These are phyloP conservation scores for Watsonalla cultraria DNA, from an alignment of 2,888 invertebrate species.

Conservation along the genomic window DNA sequence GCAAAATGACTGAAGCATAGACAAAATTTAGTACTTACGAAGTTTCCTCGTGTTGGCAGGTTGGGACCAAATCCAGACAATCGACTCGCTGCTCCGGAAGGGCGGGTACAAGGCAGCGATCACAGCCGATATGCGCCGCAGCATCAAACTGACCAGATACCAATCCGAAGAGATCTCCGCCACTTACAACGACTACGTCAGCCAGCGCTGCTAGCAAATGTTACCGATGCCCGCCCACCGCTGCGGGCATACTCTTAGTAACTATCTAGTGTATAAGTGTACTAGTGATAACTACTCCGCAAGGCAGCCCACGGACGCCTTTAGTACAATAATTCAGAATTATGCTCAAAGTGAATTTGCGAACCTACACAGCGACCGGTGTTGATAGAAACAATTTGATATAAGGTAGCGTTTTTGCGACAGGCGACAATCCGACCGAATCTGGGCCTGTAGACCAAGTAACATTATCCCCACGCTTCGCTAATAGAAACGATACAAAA, in stretches of 20 bases:
- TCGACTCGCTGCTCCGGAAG: conserved; percentile 97
- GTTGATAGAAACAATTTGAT: background rate
- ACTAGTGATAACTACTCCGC: conserved; percentile 43
- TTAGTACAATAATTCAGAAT: conserved; percentile 41
- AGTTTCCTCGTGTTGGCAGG: conserved; percentile 78
- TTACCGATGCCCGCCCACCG: conserved; percentile 54
- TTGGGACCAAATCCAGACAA: conserved; percentile 99
- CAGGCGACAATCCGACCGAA: background rate
- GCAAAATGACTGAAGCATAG: too few species aligned
- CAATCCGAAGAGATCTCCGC: conserved; percentile 97
- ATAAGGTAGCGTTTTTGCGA: background rate
- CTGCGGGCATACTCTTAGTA: conserved; percentile 40
- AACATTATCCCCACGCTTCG: too few species aligned
- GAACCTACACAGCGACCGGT: conserved; percentile 3
- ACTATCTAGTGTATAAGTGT: conserved; percentile 62
- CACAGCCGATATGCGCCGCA: conserved; percentile 91
- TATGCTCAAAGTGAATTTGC: conserved; percentile 59
- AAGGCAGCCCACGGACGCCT: conserved; percentile 18
- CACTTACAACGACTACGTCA: conserved; percentile 90
- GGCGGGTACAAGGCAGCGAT: conserved; percentile 96
- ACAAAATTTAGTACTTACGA: background rate
- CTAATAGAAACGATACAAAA: too few species aligned
- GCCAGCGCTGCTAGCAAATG: conserved; percentile 86
- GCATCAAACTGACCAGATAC: conserved; percentile 96
- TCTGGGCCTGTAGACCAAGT: too few species aligned